phyloP scores from a whole-genome alignment of 2,113 vertebrate genomes.

The Synchiropus splendidus region DNA sequence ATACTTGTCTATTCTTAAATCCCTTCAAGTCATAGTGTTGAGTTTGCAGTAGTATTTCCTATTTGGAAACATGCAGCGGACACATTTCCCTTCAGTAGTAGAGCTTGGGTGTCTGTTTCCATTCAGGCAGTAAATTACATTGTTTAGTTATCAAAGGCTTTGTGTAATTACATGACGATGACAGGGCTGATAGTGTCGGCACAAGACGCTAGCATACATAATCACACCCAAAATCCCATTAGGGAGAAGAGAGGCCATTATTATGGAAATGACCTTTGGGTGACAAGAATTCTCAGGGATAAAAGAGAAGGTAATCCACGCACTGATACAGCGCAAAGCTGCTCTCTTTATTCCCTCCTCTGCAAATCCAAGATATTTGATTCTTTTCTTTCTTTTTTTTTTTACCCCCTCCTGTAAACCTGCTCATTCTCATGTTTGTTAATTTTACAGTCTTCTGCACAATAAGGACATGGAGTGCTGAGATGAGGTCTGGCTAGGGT shows the following conservation, averaged over 20 bases:
- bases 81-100: slow-evolving; percentile 17
- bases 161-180: slow-evolving; percentile 63
- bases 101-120: slow-evolving; percentile 28
- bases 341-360: slow-evolving; percentile 26
- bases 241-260: slow-evolving; percentile 52
- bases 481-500: no score
- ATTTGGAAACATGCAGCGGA: slow-evolving; percentile 1
- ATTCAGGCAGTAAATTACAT: slow-evolving; percentile 58
- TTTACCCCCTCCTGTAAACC: slow-evolving; percentile 12
- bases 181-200: slow-evolving; percentile 52
- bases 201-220: slow-evolving; percentile 51
- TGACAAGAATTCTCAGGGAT: slow-evolving; percentile 54
- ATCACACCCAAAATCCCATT: slow-evolving; percentile 63
- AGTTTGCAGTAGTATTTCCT: slow-evolving; percentile 16
- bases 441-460: slow-evolving; percentile 2
- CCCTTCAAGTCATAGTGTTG: slow-evolving; percentile 4
- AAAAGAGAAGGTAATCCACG: slow-evolving; percentile 47
- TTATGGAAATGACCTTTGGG: slow-evolving; percentile 68
- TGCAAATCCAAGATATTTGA: slow-evolving; percentile 30
- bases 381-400: slow-evolving; percentile 17
- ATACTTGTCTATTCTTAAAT: slow-evolving; percentile 4
- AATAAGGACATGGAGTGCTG: slow-evolving; percentile 7
- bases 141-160: slow-evolving; percentile 62
- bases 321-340: slow-evolving; percentile 33
- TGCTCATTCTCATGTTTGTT: slow-evolving; percentile 8